Evolutionary conservation across 2,113 vertebrate genomes (phyloP).

Genomic region (Rafetus swinhoei): DNA sequence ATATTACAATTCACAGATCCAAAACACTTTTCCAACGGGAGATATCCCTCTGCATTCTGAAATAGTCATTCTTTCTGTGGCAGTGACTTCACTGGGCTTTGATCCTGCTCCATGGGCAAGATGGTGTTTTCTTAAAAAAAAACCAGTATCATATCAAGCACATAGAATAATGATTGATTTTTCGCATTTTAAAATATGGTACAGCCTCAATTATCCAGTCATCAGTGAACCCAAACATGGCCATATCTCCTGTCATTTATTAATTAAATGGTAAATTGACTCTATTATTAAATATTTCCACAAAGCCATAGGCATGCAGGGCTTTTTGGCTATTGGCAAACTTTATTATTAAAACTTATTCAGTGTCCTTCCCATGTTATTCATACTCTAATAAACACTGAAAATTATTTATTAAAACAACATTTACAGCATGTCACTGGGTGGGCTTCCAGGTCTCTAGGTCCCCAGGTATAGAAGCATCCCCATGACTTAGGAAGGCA

Average conservation of each 20-base stretch:
- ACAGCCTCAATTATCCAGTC: conserved; percentile 69
- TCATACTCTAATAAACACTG: conserved; percentile 43
- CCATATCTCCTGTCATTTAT: conserved; percentile 70
- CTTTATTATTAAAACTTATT: conserved; percentile 28
- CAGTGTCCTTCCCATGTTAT: conserved; percentile 53
- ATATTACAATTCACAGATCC: not conserved
- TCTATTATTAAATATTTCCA: conserved; percentile 73
- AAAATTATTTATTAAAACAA: conserved; percentile 29
- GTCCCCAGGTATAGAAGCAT: conserved; percentile 21
- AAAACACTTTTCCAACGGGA: not conserved
- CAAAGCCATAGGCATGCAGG: conserved; percentile 61
- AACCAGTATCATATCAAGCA: conserved; percentile 47
- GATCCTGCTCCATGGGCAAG: not conserved
- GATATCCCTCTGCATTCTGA: not conserved
- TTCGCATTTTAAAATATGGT: conserved; percentile 69
- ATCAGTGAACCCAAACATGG: conserved; percentile 70
- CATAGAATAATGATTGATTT: conserved; percentile 64
- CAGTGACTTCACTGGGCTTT: conserved; percentile 25
- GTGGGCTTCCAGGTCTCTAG: conserved; percentile 44
- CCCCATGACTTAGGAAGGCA: conserved; percentile 5
- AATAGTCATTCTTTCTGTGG: conserved; percentile 9
- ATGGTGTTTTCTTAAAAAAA: not conserved
- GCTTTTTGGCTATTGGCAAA: conserved; percentile 66
- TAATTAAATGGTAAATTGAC: conserved; percentile 75
- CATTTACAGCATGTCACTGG: conserved; percentile 29